phyloP scores from a whole-genome alignment of 2,797 vertebrate species.

The Myotis pilosus region DNA sequence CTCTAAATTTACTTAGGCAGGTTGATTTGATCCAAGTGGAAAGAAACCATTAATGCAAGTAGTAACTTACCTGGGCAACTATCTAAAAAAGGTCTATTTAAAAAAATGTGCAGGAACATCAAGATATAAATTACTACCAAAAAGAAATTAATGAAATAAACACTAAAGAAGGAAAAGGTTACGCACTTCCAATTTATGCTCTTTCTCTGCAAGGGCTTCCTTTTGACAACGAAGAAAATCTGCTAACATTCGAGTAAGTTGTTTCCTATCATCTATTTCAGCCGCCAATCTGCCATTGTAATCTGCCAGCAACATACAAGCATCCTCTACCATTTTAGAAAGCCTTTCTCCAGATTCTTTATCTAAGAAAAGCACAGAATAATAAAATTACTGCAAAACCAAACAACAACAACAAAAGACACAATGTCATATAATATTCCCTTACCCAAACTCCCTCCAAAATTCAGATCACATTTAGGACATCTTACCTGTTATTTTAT shows the following conservation, averaged over 20 bases:
- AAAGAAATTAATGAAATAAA: constrained; percentile 72
- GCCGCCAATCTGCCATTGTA: constrained; percentile 98
- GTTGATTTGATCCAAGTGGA: constrained; percentile 37
- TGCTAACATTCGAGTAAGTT: constrained; percentile 94
- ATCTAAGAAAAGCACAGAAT: constrained; percentile 86
- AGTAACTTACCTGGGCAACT: constrained; percentile 54
- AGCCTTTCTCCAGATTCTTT: constrained; percentile 97
- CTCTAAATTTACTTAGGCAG: constrained; percentile 40
- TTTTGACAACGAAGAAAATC: constrained; percentile 97
- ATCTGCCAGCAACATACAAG: constrained; percentile 98
- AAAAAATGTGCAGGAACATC: constrained; percentile 24
- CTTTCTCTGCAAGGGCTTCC: constrained; percentile 96
- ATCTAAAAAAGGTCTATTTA: not conserved
- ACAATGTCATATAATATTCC: not conserved
- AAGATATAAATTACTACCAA: constrained; percentile 57
- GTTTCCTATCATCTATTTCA: constrained; percentile 97
- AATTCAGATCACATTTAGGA: not conserved
- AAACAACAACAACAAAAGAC: constrained; percentile 58
- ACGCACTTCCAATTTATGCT: constrained; percentile 99
- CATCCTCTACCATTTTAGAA: constrained; percentile 97
- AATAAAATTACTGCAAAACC: constrained; percentile 66
- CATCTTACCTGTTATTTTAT: constrained; percentile 94
- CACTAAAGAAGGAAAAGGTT: constrained; percentile 84
- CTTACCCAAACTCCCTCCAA: not conserved
- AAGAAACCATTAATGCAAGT: not conserved